These are phyloP conservation scores for Neotragus pygmaeus DNA, from an alignment of 2,113 vertebrate species.

Conservation along the genomic window DNA sequence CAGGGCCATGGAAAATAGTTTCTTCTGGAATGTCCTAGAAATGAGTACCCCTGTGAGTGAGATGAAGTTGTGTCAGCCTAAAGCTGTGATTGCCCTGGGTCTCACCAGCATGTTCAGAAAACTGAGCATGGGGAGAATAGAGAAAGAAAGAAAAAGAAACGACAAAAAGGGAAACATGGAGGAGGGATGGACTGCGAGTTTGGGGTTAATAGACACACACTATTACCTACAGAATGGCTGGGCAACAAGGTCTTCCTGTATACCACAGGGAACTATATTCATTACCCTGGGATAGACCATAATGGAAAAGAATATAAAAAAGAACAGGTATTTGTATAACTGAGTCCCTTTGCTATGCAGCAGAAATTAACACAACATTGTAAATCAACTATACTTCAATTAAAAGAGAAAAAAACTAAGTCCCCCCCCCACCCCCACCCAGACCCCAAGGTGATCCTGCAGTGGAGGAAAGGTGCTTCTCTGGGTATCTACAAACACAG, in stretches of 20 bases:
- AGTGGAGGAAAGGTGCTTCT: neutral
- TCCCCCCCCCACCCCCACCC: rapidly evolving
- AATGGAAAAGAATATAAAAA: neutral
- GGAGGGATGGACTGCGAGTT: neutral
- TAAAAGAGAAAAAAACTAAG: neutral
- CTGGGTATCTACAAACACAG: neutral
- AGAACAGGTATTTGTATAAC: neutral
- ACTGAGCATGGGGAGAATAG: neutral
- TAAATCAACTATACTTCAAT: neutral
- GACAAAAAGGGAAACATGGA: neutral
- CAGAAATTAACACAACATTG: neutral
- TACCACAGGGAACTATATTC: neutral
- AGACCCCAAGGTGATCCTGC: neutral
- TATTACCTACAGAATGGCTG: neutral
- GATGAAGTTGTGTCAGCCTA: neutral
- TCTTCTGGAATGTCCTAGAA: neutral
- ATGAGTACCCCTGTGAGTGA: neutral
- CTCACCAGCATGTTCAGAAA: neutral
- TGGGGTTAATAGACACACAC: neutral
- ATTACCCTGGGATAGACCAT: neutral
- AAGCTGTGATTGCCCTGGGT: neutral
- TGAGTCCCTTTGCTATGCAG: neutral
- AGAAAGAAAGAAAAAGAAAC: neutral
- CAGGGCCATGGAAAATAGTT: neutral
- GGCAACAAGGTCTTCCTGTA: neutral